Conservation (phyloP, 1,140 invertebrate genomes). For the Drosophila sulfurigaster region DNA sequence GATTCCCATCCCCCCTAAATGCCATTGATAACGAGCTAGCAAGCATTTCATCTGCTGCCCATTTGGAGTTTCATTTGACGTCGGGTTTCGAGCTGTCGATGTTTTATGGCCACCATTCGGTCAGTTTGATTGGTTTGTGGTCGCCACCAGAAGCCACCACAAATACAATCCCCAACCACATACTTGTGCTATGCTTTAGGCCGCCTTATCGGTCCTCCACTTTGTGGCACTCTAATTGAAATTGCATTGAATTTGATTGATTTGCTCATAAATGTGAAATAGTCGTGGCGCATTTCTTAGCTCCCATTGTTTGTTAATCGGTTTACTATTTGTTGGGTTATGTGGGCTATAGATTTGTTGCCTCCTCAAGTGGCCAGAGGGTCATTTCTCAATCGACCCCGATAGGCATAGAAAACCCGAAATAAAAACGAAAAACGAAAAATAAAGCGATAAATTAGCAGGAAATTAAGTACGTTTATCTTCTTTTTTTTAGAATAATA, state of each 20-base stretch:
- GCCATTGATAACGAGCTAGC: conserved; percentile 13
- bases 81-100: conserved; percentile 12
- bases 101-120: conserved; percentile 36
- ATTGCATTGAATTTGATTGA: conserved; percentile 83
- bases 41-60: conserved; percentile 14
- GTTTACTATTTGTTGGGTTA: conserved; percentile 54
- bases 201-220: conserved; percentile 57
- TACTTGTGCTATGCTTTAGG: not conserved
- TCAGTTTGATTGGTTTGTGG: conserved; percentile 73
- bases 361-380: conserved; percentile 8
- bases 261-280: conserved; percentile 71
- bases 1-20: no score
- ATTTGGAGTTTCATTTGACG: not conserved
- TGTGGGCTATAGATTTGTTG: conserved; percentile 54
- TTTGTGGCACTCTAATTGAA: conserved; percentile 68
- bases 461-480: conserved; percentile 11
- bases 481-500: not conserved
- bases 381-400: conserved; percentile 5
- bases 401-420: not conserved
- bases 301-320: conserved; percentile 62
- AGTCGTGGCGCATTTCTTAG: conserved; percentile 22
- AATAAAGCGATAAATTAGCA: conserved; percentile 7
- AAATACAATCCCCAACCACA: conserved; percentile 12
- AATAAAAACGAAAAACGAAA: not conserved
- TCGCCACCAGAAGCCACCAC: not conserved